Evolutionary conservation across 2,888 invertebrate genomes (phyloP).

Genomic region (Drosophila borealis): DNA sequence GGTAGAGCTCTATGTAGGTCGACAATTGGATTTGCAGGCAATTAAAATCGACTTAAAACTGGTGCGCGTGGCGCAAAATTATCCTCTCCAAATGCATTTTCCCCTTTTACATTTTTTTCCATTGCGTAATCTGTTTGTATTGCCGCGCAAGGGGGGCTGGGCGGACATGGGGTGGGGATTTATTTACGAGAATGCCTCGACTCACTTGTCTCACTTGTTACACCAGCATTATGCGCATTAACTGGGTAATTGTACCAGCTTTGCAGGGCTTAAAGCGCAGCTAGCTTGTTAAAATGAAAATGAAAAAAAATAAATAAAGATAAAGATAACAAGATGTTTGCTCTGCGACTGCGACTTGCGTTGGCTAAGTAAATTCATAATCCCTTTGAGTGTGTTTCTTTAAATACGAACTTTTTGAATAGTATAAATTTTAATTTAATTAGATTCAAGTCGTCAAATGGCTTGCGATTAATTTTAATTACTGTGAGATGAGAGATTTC

Average conservation of each 20-base stretch:
- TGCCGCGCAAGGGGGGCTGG: constrained; percentile 1
- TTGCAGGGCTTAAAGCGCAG: constrained; percentile 54
- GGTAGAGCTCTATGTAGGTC: constrained; percentile 61
- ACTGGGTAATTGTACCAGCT: constrained; percentile 71
- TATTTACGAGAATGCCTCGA: constrained; percentile 27
- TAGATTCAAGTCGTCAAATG: not conserved
- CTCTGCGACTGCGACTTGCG: constrained; percentile 2
- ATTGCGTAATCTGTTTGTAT: constrained; percentile 69
- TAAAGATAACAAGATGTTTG: constrained; percentile 12
- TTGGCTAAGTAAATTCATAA: constrained; percentile 11
- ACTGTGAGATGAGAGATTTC: not conserved
- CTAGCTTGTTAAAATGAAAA: constrained; percentile 29
- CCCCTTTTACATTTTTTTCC: constrained; percentile 18
- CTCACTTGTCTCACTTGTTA: constrained; percentile 56
- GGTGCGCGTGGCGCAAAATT: constrained; percentile 52
- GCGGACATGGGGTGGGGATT: constrained; percentile 11
- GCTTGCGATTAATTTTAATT: not conserved
- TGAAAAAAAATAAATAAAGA: not conserved
- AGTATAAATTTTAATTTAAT: constrained; percentile 12
- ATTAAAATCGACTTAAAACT: constrained; percentile 77
- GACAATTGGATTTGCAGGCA: constrained; percentile 78
- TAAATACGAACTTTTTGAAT: not conserved
- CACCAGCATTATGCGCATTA: constrained; percentile 66
- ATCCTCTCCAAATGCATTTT: constrained; percentile 34
- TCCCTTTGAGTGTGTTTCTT: not conserved